Percentiles rank a stretch among this genome's conserved stretches.
Conservation (phyloP, 2,888 invertebrate genomes). For the Aspidapion aeneum region DNA sequence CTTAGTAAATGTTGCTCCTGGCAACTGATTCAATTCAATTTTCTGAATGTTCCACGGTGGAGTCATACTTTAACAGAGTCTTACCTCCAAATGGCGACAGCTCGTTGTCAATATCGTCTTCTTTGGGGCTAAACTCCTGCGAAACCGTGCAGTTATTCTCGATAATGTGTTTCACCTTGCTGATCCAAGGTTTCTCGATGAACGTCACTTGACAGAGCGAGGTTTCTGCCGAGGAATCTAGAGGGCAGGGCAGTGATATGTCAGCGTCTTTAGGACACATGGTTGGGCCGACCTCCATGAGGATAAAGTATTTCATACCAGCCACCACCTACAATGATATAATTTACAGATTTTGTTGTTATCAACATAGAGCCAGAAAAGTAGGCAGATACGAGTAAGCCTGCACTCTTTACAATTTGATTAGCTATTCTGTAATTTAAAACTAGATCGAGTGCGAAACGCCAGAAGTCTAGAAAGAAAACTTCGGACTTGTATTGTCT, state of each 20-base stretch:
- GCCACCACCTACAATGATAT: conserved; percentile 58
- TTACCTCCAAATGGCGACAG: conserved; percentile 31
- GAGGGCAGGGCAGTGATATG: conserved; percentile 41
- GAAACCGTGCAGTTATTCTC: conserved; percentile 63
- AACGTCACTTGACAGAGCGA: conserved; percentile 57
- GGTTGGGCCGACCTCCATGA: conserved; percentile 50
- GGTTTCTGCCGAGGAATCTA: conserved; percentile 30
- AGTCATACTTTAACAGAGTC: background rate
- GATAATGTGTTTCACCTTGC: conserved; percentile 58
- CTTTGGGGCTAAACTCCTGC: conserved; percentile 51
- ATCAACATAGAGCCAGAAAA: background rate
- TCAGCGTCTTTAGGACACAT: conserved; percentile 39
- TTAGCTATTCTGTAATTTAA: too few species aligned
- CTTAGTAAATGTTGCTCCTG: too few species aligned
- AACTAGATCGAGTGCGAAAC: too few species aligned
- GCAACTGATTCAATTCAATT: too few species aligned
- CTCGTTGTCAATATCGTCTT: conserved; percentile 43
- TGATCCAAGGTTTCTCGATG: conserved; percentile 64
- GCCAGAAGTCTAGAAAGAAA: too few species aligned
- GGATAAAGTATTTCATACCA: conserved; percentile 57
- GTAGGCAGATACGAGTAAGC: background rate
- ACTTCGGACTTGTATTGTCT: too few species aligned
- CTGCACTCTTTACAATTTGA: background rate
- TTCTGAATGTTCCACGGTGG: too few species aligned
- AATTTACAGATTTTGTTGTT: conserved; percentile 10